Percentiles rank a stretch among this genome's conserved stretches.
These are phyloP conservation scores for Elgaria multicarinata DNA, from an alignment of 2,113 vertebrate species.

Conservation along the genomic window DNA sequence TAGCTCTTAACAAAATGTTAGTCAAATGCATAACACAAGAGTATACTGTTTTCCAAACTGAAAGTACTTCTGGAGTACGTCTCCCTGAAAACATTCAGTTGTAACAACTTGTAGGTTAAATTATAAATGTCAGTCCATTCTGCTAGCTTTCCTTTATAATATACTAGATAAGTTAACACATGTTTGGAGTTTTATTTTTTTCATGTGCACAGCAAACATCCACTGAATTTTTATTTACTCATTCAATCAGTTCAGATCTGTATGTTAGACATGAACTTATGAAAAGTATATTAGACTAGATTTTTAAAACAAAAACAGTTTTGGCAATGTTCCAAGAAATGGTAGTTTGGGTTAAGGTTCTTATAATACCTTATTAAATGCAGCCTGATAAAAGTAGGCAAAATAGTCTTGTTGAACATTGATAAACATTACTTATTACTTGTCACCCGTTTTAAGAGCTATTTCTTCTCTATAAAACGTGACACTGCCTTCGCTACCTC, in stretches of 20 bases:
- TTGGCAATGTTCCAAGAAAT: neutral
- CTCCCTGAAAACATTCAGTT: neutral
- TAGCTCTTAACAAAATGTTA: conserved; percentile 3
- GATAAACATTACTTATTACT: neutral
- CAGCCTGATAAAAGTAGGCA: neutral
- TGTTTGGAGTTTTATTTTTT: neutral
- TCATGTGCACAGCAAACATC: neutral
- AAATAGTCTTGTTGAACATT: neutral
- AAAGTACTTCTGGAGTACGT: neutral
- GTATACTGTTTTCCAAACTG: neutral
- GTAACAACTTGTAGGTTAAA: neutral
- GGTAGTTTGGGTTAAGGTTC: neutral
- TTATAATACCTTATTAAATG: neutral
- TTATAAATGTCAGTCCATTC: neutral
- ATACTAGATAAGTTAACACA: neutral
- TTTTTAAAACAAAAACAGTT: neutral
- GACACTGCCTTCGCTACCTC: neutral
- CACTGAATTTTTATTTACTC: neutral
- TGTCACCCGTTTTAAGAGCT: neutral
- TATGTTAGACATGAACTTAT: neutral
- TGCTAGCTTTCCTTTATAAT: neutral
- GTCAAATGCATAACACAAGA: neutral
- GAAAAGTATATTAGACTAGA: neutral
- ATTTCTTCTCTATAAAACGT: neutral
- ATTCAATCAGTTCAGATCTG: neutral